Evolutionary conservation across 2,797 vertebrate genomes (phyloP).

Genomic region (Sebastes iracundus): DNA sequence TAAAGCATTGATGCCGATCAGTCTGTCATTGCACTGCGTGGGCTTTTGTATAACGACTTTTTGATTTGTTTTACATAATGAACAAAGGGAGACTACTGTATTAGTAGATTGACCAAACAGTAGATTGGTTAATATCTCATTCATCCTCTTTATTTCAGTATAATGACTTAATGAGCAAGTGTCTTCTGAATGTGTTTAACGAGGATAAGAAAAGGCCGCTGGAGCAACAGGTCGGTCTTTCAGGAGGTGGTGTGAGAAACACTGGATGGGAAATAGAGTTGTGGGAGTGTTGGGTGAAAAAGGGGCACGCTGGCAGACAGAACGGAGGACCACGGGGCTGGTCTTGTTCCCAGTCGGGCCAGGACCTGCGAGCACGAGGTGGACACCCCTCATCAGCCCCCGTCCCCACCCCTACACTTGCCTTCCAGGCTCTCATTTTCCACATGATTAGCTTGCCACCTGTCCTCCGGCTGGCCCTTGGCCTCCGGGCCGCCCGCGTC

Average conservation of each 20-base stretch:
- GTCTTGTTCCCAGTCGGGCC: slow-evolving; percentile 74
- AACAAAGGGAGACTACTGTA: slow-evolving; percentile 32
- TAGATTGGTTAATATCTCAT: slow-evolving; percentile 36
- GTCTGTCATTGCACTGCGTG: slow-evolving; percentile 17
- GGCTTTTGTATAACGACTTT: slow-evolving; percentile 35
- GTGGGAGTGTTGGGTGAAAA: slow-evolving; percentile 36
- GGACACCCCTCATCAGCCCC: slow-evolving; percentile 77
- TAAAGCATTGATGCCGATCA: slow-evolving; percentile 29
- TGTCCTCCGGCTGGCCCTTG: slow-evolving; percentile 80
- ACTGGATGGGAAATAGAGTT: slow-evolving; percentile 48
- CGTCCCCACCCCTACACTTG: slow-evolving; percentile 59
- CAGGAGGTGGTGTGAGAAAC: not conserved
- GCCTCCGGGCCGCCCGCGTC: slow-evolving; percentile 60
- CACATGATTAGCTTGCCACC: slow-evolving; percentile 86
- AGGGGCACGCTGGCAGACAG: slow-evolving; percentile 43
- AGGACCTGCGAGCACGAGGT: slow-evolving; percentile 73
- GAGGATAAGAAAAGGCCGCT: slow-evolving; percentile 12
- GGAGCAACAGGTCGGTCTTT: slow-evolving; percentile 45
- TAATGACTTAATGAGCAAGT: slow-evolving; percentile 35
- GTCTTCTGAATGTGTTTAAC: slow-evolving; percentile 39
- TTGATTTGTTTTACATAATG: slow-evolving; percentile 44
- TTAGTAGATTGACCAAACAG: slow-evolving; percentile 17
- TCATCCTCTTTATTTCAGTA: slow-evolving; percentile 36
- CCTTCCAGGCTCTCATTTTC: slow-evolving; percentile 85
- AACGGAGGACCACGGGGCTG: slow-evolving; percentile 53